Evolutionary conservation across 2,113 vertebrate genomes (phyloP).

Genomic region (Ochotona princeps): DNA sequence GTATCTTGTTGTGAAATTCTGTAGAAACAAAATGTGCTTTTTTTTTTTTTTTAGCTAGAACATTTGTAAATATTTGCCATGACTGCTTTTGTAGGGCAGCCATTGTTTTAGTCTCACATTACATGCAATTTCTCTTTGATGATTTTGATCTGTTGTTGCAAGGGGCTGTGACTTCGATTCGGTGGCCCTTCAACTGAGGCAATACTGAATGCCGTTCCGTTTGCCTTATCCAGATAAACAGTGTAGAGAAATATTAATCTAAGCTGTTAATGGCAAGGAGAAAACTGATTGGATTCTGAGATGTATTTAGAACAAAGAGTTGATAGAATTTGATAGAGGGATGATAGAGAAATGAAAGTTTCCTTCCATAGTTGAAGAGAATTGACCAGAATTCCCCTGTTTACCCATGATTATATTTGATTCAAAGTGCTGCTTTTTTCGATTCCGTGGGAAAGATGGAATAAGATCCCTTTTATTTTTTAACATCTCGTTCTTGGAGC

Average conservation of each 20-base stretch:
- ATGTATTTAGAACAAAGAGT: neutral
- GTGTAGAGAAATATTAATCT: neutral
- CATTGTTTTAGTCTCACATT: conserved; percentile 15
- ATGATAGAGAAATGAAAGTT: neutral
- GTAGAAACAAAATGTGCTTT: neutral
- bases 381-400: neutral
- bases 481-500: neutral
- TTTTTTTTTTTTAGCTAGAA: neutral
- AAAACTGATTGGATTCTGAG: neutral
- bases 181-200: neutral
- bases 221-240: neutral
- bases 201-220: neutral
- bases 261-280: conserved; percentile 2
- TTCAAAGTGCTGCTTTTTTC: neutral
- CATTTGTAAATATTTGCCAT: neutral
- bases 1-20: neutral
- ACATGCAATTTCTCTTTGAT: neutral
- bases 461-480: neutral
- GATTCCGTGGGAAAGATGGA: neutral
- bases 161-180: neutral
- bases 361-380: neutral
- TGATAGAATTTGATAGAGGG: neutral
- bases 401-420: neutral
- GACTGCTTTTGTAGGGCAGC: neutral
- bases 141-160: conserved; percentile 2